Evolutionary conservation across 2,113 vertebrate species (phyloP), one percentile per base, ranked within the genome.

Genomic region (Callocephalon fimbriatum): DNA sequence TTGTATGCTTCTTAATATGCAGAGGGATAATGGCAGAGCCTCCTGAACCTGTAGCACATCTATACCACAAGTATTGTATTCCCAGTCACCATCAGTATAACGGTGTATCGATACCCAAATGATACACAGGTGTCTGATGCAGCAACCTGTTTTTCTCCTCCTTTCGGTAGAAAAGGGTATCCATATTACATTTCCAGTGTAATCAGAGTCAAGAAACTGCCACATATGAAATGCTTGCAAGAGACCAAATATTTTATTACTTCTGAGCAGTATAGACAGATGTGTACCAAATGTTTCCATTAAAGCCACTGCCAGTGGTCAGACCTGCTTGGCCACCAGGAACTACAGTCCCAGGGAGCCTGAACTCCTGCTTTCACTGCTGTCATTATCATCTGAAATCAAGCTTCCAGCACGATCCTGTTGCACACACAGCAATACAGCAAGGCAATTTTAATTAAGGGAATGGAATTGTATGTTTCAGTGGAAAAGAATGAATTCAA

Each of bases 381-480:
- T 38, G 38, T 32, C 40, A n/a, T 31, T 10, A 12, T n/a, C 1
- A 3, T 23, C n/a, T n/a, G 26, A 47, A 82, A 44, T 15, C 22
- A 68, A 79, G 29, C 8, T n/a, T 65, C 38, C 7, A 17, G n/a
- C 35, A 40, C n/a, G 26, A 8, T 58, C 48, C 15, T 58, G 20
- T 6, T 61, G n/a, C 82, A 76, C 38, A 72, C 27, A 42, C n/a
- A 82, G 32, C 73, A 63, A 21, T 56, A 19, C 20, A 50, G 42
- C 9, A 27, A 40, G 42, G 32, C 29, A 80, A 17, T 71, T 86
- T 95, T 80, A 90, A 88, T 93, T 85, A 78, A 87, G 58, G 20
- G 23, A 7, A 26, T 32, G 22, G 66, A 74, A 86, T 76, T 78
- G 15, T 27, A 32, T 7, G 17, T 86, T 95, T 86, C 74, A 67